Evolutionary conservation across 1,140 invertebrate species (phyloP).

Genomic region (Drosophila littoralis): DNA sequence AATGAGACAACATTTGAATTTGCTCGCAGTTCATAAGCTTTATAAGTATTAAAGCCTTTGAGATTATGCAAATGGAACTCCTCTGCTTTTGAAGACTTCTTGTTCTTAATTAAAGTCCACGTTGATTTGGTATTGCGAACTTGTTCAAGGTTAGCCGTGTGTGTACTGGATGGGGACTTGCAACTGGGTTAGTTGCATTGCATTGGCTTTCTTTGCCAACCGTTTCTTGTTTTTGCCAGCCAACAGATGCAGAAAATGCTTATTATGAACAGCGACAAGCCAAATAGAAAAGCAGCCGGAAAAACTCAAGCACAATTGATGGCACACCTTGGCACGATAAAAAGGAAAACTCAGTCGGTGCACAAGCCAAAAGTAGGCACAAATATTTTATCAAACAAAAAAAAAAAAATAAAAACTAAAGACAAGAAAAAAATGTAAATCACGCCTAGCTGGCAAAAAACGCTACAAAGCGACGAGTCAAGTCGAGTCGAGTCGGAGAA

Average conservation of each 20-base stretch:
- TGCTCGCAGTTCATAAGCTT: no score
- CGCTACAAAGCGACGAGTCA: slow-evolving; percentile 26
- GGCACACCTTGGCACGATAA: slow-evolving; percentile 82
- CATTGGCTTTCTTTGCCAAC: slow-evolving; percentile 59
- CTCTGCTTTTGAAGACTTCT: no score
- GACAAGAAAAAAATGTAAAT: slow-evolving; percentile 62
- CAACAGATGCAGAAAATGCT: slow-evolving; percentile 48
- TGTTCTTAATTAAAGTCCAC: no score
- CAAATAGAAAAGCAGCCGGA: slow-evolving; percentile 31
- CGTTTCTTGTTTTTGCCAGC: slow-evolving; percentile 40
- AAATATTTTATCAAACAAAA: slow-evolving; percentile 73
- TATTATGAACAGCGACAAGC: slow-evolving; percentile 32
- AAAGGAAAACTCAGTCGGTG: slow-evolving; percentile 80
- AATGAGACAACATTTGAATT: no score
- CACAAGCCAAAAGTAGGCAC: slow-evolving; percentile 52
- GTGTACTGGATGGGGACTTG: slow-evolving; percentile 19
- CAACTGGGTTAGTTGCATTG: slow-evolving; percentile 62
- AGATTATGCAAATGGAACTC: no score
- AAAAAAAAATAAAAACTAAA: slow-evolving; percentile 26
- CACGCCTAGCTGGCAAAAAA: slow-evolving; percentile 46
- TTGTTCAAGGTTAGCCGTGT: slow-evolving; percentile 7
- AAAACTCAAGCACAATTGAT: slow-evolving; percentile 75
- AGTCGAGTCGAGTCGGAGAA: slow-evolving; percentile 34
- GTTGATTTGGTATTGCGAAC: no score
- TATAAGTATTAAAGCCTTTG: no score